Percentiles rank a stretch among this genome's conserved stretches.
phyloP scores from a whole-genome alignment of 2,888 invertebrate genomes.

The Platerodrilus igneus region DNA sequence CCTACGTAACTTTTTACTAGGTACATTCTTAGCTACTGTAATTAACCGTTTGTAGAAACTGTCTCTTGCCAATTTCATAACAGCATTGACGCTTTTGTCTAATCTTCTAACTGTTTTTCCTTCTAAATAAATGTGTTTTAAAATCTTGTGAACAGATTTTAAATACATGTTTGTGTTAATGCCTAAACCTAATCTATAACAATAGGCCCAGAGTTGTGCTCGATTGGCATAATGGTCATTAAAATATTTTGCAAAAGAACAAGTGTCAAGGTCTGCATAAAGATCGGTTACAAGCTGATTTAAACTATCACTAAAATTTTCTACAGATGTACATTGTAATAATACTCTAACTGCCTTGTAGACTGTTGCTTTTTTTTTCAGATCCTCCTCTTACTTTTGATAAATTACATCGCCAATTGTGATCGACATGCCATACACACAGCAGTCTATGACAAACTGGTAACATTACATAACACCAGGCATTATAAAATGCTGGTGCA shows the following conservation, averaged over 20 bases:
- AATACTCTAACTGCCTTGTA: slow-evolving; percentile 9
- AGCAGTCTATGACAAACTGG: background rate
- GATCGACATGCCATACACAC: slow-evolving; percentile 9
- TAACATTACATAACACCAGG: slow-evolving; percentile 2
- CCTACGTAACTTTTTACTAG: too few relatives aligned
- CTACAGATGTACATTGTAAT: background rate
- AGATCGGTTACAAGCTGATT: background rate
- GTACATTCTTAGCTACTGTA: slow-evolving; percentile 15
- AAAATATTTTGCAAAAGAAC: slow-evolving; percentile 2
- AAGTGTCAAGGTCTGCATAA: background rate
- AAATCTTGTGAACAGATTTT: slow-evolving; percentile 6
- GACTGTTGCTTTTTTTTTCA: slow-evolving; percentile 3
- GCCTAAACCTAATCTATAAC: slow-evolving; percentile 3
- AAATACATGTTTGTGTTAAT: slow-evolving; percentile 7
- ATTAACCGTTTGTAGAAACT: slow-evolving; percentile 15
- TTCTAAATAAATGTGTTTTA: slow-evolving; percentile 9
- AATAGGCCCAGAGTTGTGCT: slow-evolving; percentile 6
- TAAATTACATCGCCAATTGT: slow-evolving; percentile 7
- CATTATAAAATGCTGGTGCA: slow-evolving; percentile 9
- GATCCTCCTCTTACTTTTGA: slow-evolving; percentile 4
- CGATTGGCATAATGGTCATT: background rate
- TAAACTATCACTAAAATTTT: slow-evolving; percentile 1
- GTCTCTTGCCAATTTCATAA: slow-evolving; percentile 16
- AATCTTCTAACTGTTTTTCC: slow-evolving; percentile 9
- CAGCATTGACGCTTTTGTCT: slow-evolving; percentile 14